Base-by-base conservation (phyloP, 2,888 invertebrate genomes). In the Tetheella fluctuosa region DNA sequence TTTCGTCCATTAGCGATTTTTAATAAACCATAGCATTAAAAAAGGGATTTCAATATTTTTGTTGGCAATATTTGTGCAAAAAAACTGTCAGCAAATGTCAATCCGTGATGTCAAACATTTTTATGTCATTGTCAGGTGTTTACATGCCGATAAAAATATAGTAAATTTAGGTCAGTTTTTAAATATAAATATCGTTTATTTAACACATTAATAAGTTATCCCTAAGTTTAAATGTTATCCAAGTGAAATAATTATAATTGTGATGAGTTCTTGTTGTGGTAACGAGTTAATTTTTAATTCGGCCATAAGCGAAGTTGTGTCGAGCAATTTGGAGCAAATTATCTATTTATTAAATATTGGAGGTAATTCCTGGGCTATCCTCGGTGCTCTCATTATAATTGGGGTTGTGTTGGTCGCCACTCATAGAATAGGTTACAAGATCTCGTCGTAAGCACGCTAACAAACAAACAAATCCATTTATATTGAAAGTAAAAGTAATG, bases 231-330 rank as follows among this genome's bases (percentile, higher is more conserved):
- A 55, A 23, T 55, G 1, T 23, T 34, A 34, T 2, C 10, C 17
- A 23, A 55, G 55, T 60, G 54, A 20, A 60, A 59, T 34, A 39
- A 65, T 25, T 25, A 25, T 25, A 25, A 25, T 81, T 87, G 92
- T 91, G 77, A 93, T 93, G 92, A 90, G 82, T 90, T 88, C 88
- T 83, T 93, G 92, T 85, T 93, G 92, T 69, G 89, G 91, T 65
- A 89, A 90, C 77, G 92, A 93, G 70, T 79, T 88, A 64, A 68
- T 92, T 71, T 83, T 85, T 71, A 88, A 85, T 85, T 87, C 92
- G 66, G 91, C 88, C 64, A 69, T 89, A 65, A 80, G 81, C 74
- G 89, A 92, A 83, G 83, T 92, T 70, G 71, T 91, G 64, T 79
- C 82, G 59, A 79, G 81, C 77, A 88, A 90, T 87, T 77, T 88